Base-by-base conservation (phyloP, 1,140 invertebrate genomes). In the Achatina immaculata region DNA sequence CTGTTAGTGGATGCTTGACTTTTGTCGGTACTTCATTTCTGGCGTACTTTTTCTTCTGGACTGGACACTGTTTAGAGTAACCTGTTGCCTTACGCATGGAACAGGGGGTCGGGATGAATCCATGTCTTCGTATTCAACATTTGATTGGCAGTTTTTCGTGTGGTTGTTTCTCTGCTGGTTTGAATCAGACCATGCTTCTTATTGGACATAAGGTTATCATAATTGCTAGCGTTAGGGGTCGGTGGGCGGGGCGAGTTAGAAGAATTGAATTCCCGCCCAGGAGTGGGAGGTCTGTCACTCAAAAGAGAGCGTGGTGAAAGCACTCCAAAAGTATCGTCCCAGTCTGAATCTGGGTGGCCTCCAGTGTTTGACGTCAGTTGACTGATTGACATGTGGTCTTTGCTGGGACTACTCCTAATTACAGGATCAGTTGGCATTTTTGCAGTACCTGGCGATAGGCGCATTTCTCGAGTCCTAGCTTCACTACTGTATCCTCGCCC, bases 151-250 rank as follows among this genome's bases (percentile, higher is more conserved):
- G 7, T 36, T 45, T 0, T n/a, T 58, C 2, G 40, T 31, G 40
- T 6, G 40, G 31, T 48, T 6, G 28, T 2, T 9, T 40, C 31
- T 55, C 9, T 51, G 48, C 6, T 31, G 31, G 51, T 6, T 9
- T 45, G 31, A 7, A 38, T 11, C 3, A 16, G 38, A 16, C 68
- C 65, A 36, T 11, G 21, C n/a, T 68, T 66, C 1, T 42, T 48
- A 43, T 36, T 55, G 43, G 76, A 78, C 58, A 78, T 66, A 9
- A 68, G 36, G n/a, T 21, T 45, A 4, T 36, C 62, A 28, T 78
- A 78, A 31, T 78, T 78, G 58, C 31, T 66, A 21, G 43, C 36
- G 28, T 78, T 78, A 28, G 76, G 76, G 6, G 76, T 78, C 14
- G 76, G 76, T 0, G 76, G 76, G 4, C 58, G 58, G 9, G 76